Evolutionary conservation across 2,797 vertebrate genomes (phyloP).

Genomic region (Podarcis lilfordi): DNA sequence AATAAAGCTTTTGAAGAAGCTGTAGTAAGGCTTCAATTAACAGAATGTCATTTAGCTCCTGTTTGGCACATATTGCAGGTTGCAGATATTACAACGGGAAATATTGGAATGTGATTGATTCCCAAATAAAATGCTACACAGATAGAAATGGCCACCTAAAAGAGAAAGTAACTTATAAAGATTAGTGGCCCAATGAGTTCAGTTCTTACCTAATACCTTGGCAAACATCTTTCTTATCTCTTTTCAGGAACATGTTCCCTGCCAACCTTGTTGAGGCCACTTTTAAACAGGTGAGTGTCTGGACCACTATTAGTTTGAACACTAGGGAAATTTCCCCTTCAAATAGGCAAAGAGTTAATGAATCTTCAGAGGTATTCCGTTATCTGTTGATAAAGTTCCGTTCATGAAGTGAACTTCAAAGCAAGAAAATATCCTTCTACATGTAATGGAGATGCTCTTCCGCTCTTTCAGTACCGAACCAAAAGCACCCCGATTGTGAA

Average conservation of each 20-base stretch:
- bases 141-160: not conserved
- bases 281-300: slow-evolving; percentile 92
- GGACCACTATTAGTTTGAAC: slow-evolving; percentile 24
- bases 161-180: not conserved
- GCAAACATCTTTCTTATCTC: slow-evolving; percentile 65
- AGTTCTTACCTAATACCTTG: not conserved
- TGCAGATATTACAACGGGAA: not conserved
- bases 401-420: not conserved
- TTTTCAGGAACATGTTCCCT: slow-evolving; percentile 97
- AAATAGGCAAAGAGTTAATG: not conserved
- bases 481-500: slow-evolving; percentile 87
- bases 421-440: not conserved
- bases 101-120: not conserved
- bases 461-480: slow-evolving; percentile 90
- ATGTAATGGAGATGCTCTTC: not conserved
- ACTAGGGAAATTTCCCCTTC: slow-evolving; percentile 18
- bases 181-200: not conserved
- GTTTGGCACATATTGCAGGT: not conserved
- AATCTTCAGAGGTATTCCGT: slow-evolving; percentile 5
- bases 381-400: not conserved
- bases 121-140: not conserved
- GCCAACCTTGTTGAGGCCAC: slow-evolving; percentile 97
- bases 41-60: not conserved
- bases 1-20: not conserved
- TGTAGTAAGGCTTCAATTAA: not conserved